These are phyloP conservation scores for Canis aureus DNA, from an alignment of 2,113 vertebrate genomes.

Conservation along the genomic window DNA sequence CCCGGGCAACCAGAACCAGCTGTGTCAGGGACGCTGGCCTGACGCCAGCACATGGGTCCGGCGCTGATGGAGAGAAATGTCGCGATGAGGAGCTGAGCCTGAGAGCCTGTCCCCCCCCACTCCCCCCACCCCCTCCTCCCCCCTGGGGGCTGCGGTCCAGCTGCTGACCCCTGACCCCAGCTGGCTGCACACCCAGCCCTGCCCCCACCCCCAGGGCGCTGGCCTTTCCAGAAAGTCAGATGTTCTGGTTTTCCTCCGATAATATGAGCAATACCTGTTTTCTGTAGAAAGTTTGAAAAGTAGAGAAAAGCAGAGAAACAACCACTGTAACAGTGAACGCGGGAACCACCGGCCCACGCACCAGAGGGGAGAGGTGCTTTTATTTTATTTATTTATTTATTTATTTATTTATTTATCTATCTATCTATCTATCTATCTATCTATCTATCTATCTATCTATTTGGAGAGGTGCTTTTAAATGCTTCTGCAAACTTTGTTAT, in stretches of 20 bases:
- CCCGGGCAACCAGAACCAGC: neutral
- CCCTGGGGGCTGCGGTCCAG: neutral
- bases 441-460: no score
- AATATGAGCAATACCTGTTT: no score
- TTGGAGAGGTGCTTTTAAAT: neutral
- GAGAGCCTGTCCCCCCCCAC: neutral
- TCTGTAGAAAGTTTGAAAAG: neutral
- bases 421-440: no score
- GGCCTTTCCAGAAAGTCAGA: neutral
- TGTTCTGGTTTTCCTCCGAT: neutral
- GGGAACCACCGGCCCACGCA: no score
- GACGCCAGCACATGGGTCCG: fast-evolving
- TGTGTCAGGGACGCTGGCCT: neutral
- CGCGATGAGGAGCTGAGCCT: no score
- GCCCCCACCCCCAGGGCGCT: no score
- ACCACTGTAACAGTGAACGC: no score
- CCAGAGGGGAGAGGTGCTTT: no score
- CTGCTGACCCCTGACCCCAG: neutral
- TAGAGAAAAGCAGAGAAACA: neutral
- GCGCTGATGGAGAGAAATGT: no score
- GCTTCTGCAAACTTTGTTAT: neutral
- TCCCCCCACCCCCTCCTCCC: no score
- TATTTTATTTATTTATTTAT: no score
- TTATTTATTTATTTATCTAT: no score
- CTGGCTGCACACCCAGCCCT: neutral